phyloP scores from a whole-genome alignment of 2,888 invertebrate genomes.

The Coelinius sp. region DNA sequence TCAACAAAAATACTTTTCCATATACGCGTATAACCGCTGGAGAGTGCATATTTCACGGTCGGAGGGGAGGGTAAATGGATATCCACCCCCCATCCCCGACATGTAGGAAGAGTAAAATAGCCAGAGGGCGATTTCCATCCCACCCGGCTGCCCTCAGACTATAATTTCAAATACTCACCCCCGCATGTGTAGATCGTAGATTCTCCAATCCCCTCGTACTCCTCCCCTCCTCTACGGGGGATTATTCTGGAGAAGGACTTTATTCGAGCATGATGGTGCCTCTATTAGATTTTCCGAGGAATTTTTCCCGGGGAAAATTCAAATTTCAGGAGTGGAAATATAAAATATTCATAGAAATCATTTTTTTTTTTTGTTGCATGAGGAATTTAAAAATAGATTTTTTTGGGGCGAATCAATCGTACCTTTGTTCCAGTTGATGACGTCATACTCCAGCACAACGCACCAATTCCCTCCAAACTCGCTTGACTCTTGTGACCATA shows the following conservation, averaged over 20 bases:
- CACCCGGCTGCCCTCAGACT: constrained; percentile 36
- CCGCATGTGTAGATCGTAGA: constrained; percentile 31
- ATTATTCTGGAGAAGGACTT: constrained; percentile 29
- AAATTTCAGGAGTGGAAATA: neutral
- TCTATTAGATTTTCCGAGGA: constrained; percentile 4
- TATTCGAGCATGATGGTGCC: constrained; percentile 29
- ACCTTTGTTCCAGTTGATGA: too few relatives aligned
- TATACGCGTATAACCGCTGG: constrained; percentile 40
- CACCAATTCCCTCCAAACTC: too few relatives aligned
- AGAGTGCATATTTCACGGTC: constrained; percentile 37
- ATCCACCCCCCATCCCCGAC: constrained; percentile 1
- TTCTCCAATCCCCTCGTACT: constrained; percentile 22
- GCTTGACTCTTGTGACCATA: too few relatives aligned
- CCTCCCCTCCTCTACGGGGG: neutral
- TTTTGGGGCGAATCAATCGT: too few relatives aligned
- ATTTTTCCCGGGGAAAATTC: neutral
- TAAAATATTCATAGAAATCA: too few relatives aligned
- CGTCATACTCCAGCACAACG: too few relatives aligned
- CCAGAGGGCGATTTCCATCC: constrained; percentile 40
- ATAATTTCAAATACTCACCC: constrained; percentile 35
- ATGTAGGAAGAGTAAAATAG: neutral
- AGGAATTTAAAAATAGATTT: too few relatives aligned
- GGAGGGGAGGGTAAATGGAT: constrained; percentile 31
- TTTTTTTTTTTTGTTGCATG: too few relatives aligned
- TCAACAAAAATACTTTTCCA: constrained; percentile 49